These are phyloP conservation scores for Ferdinandea cuprea DNA, from an alignment of 2,888 invertebrate species.

Conservation along the genomic window DNA sequence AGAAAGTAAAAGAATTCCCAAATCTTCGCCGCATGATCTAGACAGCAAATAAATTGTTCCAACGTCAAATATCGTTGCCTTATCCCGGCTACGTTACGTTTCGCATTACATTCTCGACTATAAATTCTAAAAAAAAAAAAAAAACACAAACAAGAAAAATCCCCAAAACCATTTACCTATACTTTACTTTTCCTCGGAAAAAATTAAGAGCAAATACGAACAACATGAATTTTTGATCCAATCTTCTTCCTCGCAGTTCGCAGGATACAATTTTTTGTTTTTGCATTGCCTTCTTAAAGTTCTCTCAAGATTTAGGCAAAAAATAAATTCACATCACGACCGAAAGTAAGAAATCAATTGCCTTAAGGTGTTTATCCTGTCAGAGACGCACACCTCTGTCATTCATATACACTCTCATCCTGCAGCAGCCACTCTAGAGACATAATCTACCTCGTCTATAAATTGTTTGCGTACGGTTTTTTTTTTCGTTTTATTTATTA, in stretches of 20 bases:
- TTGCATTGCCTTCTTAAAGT: neutral
- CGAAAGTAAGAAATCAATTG: constrained; percentile 69
- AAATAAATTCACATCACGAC: constrained; percentile 62
- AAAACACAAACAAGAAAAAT: neutral
- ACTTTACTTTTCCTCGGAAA: constrained; percentile 1
- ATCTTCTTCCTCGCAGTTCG: too few species aligned
- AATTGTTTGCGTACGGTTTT: constrained; percentile 26
- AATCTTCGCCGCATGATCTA: constrained; percentile 26
- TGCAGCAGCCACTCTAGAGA: constrained; percentile 4
- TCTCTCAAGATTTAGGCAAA: neutral
- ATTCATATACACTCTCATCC: constrained; percentile 38
- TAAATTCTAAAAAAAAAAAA: constrained; percentile 10
- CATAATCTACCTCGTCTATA: constrained; percentile 48
- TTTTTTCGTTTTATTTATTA: constrained; percentile 61
- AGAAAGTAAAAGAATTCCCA: constrained; percentile 14
- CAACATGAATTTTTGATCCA: constrained; percentile 57
- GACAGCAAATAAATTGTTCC: constrained; percentile 50
- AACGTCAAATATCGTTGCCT: constrained; percentile 35
- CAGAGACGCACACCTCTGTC: constrained; percentile 57
- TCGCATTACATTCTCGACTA: neutral
- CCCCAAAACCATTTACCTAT: neutral
- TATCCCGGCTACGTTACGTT: neutral
- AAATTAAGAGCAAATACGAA: constrained; percentile 44
- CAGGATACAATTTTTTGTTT: neutral
- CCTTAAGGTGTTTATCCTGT: constrained; percentile 69